Percentiles rank a stretch among this genome's conserved stretches.
Evolutionary conservation across 2,113 vertebrate species (phyloP).

Genomic region (Apeltes quadracus): DNA sequence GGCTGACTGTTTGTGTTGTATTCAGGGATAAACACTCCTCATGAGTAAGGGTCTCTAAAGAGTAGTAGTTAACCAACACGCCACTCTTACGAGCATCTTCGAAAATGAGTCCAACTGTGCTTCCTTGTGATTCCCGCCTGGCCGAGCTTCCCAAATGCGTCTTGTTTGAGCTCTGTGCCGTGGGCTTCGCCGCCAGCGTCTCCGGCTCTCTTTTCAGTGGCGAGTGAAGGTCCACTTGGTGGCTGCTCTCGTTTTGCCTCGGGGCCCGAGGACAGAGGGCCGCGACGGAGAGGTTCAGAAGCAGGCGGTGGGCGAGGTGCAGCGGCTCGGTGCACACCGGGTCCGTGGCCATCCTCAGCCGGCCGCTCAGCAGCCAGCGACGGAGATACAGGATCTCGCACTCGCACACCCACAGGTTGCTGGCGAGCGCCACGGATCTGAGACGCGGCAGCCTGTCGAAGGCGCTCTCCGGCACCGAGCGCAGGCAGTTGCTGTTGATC

Average conservation of each 20-base stretch:
- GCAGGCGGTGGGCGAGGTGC: constrained; percentile 75
- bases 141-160: neutral
- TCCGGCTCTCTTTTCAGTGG: neutral
- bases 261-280: constrained; percentile 76
- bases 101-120: neutral
- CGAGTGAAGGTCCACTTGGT: neutral
- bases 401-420: constrained; percentile 82
- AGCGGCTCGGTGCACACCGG: constrained; percentile 75
- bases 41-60: constrained; percentile 73
- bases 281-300: constrained; percentile 75
- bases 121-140: constrained; percentile 13
- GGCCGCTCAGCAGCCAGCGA: constrained; percentile 74
- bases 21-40: constrained; percentile 75
- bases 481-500: constrained; percentile 82
- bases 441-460: constrained; percentile 75
- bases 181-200: neutral
- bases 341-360: constrained; percentile 73
- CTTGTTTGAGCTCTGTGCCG: constrained; percentile 1
- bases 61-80: constrained; percentile 47
- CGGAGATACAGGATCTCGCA: constrained; percentile 82
- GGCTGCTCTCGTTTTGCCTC: constrained; percentile 53
- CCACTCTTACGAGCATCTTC: constrained; percentile 17
- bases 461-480: constrained; percentile 74
- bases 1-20: constrained; percentile 40
- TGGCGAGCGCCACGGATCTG: constrained; percentile 70